Base-by-base conservation (phyloP, 2,113 vertebrate genomes). In the Astur gentilis region DNA sequence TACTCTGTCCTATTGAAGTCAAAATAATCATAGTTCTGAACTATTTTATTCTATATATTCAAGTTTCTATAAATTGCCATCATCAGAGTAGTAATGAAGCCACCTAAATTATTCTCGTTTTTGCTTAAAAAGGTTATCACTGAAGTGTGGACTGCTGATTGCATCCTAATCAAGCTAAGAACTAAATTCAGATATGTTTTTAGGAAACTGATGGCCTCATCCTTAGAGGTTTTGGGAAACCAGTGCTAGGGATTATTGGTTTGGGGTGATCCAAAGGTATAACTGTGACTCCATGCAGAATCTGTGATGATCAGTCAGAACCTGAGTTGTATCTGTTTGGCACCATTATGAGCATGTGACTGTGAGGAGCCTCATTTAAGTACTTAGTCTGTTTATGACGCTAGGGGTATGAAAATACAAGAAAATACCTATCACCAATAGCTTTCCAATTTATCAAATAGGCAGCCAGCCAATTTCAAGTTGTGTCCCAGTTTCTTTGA, bases 401-500 rank as follows among this genome's bases (percentile, higher is more conserved):
- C 25, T 45, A 62, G 34, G 29, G 61, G 12, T 57, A 40, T 16
- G 23, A 85, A 89, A 94, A 76, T 34, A 60, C 89, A 36, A 50
- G 49, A 60, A 76, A 94, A 66, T 62, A 66, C 36, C 47, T 34
- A 38, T 3, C 54, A 38, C 47, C n/a, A 16, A 7, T 80, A 87
- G 66, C 49, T 83, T 80, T 87, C 73, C 7, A 9, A 79, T 97
- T 92, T 95, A 67, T 86, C 83, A 87, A 94, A 62, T n/a, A 80
- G 89, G 61, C 60, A 92, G 49, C 34, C 62, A 93, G 83, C 44
- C 64, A 54, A 6, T 76, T 95, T 97, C 79, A 82, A 97, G 93
- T 60, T 81, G 66, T 96, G 95, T 80, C 93, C 85, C 88, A 92
- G 75, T 98, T 96, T 96, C 72, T 94, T 50, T 87, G 76, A 72